These are phyloP conservation scores for Sarcophaga carnaria DNA, from an alignment of 2,888 invertebrate species.

Conservation along the genomic window DNA sequence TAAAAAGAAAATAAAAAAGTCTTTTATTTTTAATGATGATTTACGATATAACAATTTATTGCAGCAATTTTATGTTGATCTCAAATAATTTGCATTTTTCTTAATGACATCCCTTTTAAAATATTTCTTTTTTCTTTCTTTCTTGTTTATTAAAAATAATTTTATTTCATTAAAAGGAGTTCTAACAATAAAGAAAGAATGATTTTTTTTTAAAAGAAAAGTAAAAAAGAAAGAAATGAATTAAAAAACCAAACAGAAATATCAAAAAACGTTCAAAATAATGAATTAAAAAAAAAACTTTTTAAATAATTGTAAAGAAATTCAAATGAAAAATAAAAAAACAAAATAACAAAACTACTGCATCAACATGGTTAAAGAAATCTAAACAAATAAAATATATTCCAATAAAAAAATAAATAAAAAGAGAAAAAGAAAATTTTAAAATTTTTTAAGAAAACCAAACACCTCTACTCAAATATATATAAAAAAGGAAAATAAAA, in stretches of 20 bases:
- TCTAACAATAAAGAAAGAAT: conserved; percentile 21
- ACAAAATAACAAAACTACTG: conserved; percentile 27
- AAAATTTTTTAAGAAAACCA: conserved; percentile 68
- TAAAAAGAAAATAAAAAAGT: neutral
- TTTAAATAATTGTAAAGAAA: conserved; percentile 55
- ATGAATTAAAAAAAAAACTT: conserved; percentile 8
- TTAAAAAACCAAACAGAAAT: conserved; percentile 49
- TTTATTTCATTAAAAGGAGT: conserved; percentile 15
- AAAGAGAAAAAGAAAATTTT: conserved; percentile 55
- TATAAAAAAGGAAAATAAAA: conserved; percentile 30
- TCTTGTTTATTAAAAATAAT: neutral
- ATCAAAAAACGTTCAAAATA: conserved; percentile 65
- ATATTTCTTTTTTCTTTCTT: neutral
- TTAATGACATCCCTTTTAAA: conserved; percentile 13
- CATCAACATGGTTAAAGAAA: conserved; percentile 36
- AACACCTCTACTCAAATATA: conserved; percentile 67
- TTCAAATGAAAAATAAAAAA: conserved; percentile 14
- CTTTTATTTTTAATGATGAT: too few relatives aligned
- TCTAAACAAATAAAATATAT: conserved; percentile 55
- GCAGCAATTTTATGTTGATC: conserved; percentile 53
- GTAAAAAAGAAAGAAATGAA: conserved; percentile 10
- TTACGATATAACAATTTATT: conserved; percentile 47
- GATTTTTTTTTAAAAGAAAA: neutral
- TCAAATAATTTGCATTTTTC: conserved; percentile 42
- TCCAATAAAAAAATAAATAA: conserved; percentile 43